These are phyloP conservation scores for Parapristionchus giblindavisi DNA, from an alignment of 2,888 invertebrate genomes.

Conservation along the genomic window DNA sequence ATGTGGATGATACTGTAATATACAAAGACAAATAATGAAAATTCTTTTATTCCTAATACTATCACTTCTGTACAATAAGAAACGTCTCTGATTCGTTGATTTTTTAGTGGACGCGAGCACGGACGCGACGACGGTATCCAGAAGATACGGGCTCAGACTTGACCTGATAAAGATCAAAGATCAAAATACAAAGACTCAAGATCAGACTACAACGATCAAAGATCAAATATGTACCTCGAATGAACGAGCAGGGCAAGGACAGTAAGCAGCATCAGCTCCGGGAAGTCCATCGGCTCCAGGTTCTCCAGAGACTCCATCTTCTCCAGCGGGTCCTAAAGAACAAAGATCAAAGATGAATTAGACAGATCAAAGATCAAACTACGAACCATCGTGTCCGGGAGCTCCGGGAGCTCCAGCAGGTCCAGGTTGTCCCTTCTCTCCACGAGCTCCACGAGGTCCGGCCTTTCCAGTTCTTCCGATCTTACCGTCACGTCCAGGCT, in stretches of 20 bases:
- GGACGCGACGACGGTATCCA: slow-evolving; percentile 32
- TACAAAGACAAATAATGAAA: too few relatives aligned
- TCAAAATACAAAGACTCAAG: too few relatives aligned
- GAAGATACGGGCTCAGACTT: slow-evolving; percentile 26
- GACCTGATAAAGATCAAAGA: not conserved
- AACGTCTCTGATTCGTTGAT: too few relatives aligned
- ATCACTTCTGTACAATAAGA: too few relatives aligned
- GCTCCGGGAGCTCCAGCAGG: slow-evolving; percentile 2
- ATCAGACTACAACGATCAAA: not conserved
- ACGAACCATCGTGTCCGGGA: not conserved
- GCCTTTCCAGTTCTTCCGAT: slow-evolving; percentile 23
- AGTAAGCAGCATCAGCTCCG: slow-evolving; percentile 29
- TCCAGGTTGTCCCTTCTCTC: slow-evolving; percentile 32
- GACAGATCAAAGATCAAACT: not conserved
- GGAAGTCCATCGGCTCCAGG: slow-evolving; percentile 29
- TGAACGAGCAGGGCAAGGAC: slow-evolving; percentile 32
- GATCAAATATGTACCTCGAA: slow-evolving; percentile 7
- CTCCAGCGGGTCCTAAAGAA: slow-evolving; percentile 28
- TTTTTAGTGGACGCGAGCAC: slow-evolving; percentile 23
- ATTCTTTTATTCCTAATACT: too few relatives aligned
- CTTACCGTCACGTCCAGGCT: slow-evolving; percentile 20
- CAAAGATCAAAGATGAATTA: not conserved
- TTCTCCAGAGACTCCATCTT: slow-evolving; percentile 5
- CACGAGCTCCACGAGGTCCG: slow-evolving; percentile 27
- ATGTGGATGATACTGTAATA: too few relatives aligned